A percentile compares a stretch with the other conserved stretches of the same genome.
phyloP scores from a whole-genome alignment of 2,113 vertebrate genomes.

The Corythornis vintsioides region DNA sequence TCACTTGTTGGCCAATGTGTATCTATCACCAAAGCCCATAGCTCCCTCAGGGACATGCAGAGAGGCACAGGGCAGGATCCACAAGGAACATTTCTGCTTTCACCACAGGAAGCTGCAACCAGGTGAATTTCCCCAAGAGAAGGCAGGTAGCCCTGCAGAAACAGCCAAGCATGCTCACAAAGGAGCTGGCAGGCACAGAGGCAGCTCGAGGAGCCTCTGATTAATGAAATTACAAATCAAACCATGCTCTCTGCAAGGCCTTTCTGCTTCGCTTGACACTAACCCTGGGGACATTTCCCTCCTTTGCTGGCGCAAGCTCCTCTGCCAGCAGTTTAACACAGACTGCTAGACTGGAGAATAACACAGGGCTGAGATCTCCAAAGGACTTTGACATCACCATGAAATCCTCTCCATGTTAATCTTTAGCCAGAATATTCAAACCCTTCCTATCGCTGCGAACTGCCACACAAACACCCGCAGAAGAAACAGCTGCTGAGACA shows the following conservation, averaged over 20 bases:
- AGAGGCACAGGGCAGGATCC: background rate
- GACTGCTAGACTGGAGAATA: background rate
- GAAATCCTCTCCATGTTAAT: background rate
- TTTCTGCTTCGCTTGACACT: constrained; percentile 42
- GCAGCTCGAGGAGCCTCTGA: constrained; percentile 13
- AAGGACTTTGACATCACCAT: background rate
- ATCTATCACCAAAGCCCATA: background rate
- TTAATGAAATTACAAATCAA: constrained; percentile 68
- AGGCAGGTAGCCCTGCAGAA: background rate
- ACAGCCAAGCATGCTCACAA: background rate
- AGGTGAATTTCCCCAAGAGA: background rate
- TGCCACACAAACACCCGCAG: background rate
- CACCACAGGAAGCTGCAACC: background rate
- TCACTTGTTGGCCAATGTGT: background rate
- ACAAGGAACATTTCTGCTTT: background rate
- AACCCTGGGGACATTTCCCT: constrained; percentile 9
- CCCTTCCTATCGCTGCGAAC: accelerated
- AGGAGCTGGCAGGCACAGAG: background rate
- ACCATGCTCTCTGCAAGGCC: constrained; percentile 30
- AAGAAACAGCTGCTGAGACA: background rate
- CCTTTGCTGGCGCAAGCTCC: background rate
- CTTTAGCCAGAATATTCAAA: background rate
- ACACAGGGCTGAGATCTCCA: background rate
- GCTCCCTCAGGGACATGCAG: background rate
- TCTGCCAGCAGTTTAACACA: background rate